Conservation (phyloP, 2,113 vertebrate genomes). For the Forbesichthys agassizii region DNA sequence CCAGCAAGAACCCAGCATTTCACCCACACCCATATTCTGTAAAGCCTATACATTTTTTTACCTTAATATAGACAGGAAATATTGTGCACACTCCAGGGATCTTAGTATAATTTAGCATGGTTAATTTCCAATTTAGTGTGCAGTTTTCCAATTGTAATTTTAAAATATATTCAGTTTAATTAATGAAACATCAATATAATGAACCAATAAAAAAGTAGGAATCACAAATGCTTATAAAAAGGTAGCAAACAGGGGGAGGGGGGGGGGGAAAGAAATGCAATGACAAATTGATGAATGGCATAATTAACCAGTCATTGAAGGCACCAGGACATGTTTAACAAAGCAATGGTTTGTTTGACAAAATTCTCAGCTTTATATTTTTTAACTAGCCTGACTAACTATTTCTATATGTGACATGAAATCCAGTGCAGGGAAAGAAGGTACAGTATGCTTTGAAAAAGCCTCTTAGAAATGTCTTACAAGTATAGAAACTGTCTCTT, state of each 20-base stretch:
- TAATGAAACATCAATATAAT: not conserved
- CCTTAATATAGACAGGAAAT: not conserved
- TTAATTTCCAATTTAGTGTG: not conserved
- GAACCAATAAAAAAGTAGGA: not conserved
- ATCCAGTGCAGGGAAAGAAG: not conserved
- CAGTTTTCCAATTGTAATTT: not conserved
- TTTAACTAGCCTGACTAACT: not conserved
- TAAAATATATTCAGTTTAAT: not conserved
- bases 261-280: not conserved
- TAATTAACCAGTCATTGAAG: not conserved
- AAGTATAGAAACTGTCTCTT: constrained; percentile 7
- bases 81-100: not conserved
- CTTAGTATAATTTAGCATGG: not conserved
- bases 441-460: not conserved
- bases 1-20: not conserved
- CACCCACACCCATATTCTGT: not conserved
- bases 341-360: not conserved
- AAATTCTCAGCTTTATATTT: not conserved
- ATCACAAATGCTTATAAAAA: not conserved
- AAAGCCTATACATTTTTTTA: not conserved
- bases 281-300: not conserved
- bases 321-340: constrained; percentile 7
- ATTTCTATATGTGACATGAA: constrained; percentile 11
- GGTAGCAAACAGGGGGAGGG: not conserved
- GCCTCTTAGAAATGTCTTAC: not conserved